These are phyloP conservation scores for Torymus tubicola DNA, from an alignment of 2,888 invertebrate species.

Conservation along the genomic window DNA sequence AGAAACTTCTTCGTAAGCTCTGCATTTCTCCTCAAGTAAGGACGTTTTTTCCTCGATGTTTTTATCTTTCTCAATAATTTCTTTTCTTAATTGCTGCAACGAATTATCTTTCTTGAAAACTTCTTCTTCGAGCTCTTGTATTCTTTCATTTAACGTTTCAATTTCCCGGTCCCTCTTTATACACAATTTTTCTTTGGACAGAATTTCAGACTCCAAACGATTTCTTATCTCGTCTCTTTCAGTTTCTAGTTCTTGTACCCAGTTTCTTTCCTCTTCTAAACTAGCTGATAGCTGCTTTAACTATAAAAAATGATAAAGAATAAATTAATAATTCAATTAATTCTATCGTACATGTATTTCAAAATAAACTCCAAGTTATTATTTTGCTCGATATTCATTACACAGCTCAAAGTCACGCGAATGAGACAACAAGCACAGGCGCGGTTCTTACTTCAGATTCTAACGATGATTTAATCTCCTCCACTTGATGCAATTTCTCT, in stretches of 20 bases:
- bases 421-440: not conserved
- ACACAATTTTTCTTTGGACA: conserved; percentile 65
- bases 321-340: not conserved
- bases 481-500: conserved; percentile 72
- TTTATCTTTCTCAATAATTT: conserved; percentile 70
- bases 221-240: conserved; percentile 70
- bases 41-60: conserved; percentile 68
- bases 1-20: conserved; percentile 68
- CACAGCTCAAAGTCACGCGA: no score
- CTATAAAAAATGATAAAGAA: conserved; percentile 60
- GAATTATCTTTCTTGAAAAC: conserved; percentile 72
- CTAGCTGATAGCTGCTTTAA: conserved; percentile 70
- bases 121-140: conserved; percentile 70
- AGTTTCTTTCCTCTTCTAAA: conserved; percentile 71
- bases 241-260: conserved; percentile 71
- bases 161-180: conserved; percentile 66
- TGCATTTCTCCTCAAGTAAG: conserved; percentile 69
- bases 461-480: conserved; percentile 71
- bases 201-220: conserved; percentile 67
- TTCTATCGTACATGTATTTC: no score
- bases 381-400: no score
- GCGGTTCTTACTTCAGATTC: conserved; percentile 69
- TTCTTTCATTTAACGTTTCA: conserved; percentile 66
- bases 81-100: conserved; percentile 69
- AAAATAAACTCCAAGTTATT: no score